Evolutionary conservation across 2,113 vertebrate species (phyloP).

Genomic region (Triplophysa tibetana): DNA sequence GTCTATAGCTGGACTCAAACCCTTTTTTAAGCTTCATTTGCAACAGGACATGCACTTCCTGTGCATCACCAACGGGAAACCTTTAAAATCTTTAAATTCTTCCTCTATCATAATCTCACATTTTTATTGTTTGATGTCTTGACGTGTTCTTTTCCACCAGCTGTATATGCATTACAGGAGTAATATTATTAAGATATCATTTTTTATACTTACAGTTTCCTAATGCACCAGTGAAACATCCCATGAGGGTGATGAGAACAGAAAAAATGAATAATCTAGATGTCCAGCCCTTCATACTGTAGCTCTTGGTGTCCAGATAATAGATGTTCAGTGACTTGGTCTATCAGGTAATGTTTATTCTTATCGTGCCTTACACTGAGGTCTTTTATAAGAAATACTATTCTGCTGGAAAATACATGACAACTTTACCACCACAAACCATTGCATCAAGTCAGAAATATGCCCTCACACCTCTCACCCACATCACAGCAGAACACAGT

Average conservation of each 20-base stretch:
- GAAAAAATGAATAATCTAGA: not conserved
- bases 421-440: not conserved
- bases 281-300: constrained; percentile 16
- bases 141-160: no score
- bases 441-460: not conserved
- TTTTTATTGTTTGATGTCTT: not conserved
- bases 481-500: not conserved
- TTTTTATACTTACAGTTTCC: constrained; percentile 48
- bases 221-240: constrained; percentile 26
- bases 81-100: not conserved
- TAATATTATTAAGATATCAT: not conserved
- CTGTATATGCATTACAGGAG: not conserved
- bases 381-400: constrained; percentile 26
- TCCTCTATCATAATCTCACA: no score
- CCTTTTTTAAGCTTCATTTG: constrained; percentile 9
- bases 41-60: constrained; percentile 21
- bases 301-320: constrained; percentile 3
- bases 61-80: not conserved
- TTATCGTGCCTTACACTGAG: not conserved
- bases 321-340: not conserved
- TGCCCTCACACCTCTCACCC: constrained; percentile 34
- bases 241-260: constrained; percentile 38
- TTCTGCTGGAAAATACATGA: constrained; percentile 23
- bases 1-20: no score
- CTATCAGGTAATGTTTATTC: not conserved